Conservation (phyloP, 2,888 invertebrate genomes). For the Drosophila crucigera region DNA sequence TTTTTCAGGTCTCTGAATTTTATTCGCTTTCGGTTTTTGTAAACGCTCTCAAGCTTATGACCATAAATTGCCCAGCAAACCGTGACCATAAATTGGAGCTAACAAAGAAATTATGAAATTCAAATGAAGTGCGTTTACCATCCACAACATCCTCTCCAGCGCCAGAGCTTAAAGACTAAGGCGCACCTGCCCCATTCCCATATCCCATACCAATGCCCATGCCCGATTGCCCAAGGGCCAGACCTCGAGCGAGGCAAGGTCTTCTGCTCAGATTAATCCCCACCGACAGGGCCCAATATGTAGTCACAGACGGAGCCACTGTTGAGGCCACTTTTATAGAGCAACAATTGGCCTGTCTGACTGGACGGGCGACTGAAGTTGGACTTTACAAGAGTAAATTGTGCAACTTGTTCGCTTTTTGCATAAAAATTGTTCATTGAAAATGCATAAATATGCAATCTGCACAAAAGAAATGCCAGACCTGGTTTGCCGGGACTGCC, state of each 20-base stretch:
- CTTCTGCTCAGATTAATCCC: conserved; percentile 78
- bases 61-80: conserved; percentile 78
- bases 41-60: conserved; percentile 74
- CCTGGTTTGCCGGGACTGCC: conserved; percentile 16
- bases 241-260: conserved; percentile 63
- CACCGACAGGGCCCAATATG: conserved; percentile 57
- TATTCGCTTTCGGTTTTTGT: conserved; percentile 64
- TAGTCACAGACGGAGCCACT: conserved; percentile 28
- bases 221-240: conserved; percentile 28
- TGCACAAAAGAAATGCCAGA: conserved; percentile 69
- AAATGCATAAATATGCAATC: conserved; percentile 81
- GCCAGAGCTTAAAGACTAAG: conserved; percentile 25
- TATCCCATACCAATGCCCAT: conserved; percentile 4
- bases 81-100: conserved; percentile 81
- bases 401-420: conserved; percentile 81
- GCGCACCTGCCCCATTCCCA: conserved; percentile 61
- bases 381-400: conserved; percentile 77
- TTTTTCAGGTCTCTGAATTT: conserved; percentile 34
- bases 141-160: conserved; percentile 15
- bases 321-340: conserved; percentile 72
- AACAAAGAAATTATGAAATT: conserved; percentile 82
- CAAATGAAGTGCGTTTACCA: conserved; percentile 78
- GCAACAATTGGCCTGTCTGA: conserved; percentile 68
- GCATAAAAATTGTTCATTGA: conserved; percentile 81
- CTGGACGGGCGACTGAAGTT: conserved; percentile 31